A percentile compares a stretch with the other conserved stretches of the same genome.
phyloP scores from a whole-genome alignment of 1,140 invertebrate genomes.

The Drosophila nigromelanica region DNA sequence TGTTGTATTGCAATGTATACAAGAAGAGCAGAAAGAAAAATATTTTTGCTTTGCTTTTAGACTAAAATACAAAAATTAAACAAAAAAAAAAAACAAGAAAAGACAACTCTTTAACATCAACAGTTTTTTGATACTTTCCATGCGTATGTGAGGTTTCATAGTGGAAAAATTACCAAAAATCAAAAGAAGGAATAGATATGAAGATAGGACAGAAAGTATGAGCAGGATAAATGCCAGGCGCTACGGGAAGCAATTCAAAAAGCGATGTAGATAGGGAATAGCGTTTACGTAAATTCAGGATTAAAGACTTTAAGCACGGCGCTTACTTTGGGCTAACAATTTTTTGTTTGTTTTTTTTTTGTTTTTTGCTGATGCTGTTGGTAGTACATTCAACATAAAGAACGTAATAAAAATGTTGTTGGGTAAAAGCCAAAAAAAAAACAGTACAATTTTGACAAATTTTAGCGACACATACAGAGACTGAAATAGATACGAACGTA shows the following conservation, averaged over 20 bases:
- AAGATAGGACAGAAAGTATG: slow-evolving; percentile 16
- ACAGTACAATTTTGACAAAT: slow-evolving; percentile 63
- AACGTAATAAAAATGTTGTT: slow-evolving; percentile 40
- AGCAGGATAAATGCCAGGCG: slow-evolving; percentile 34
- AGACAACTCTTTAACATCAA: slow-evolving; percentile 77
- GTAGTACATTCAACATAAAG: slow-evolving; percentile 49
- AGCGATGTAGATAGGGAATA: slow-evolving; percentile 37
- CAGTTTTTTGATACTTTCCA: slow-evolving; percentile 79
- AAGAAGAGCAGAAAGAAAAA: slow-evolving; percentile 83
- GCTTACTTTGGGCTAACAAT: slow-evolving; percentile 57
- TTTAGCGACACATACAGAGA: slow-evolving; percentile 28
- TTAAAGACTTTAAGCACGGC: slow-evolving; percentile 56
- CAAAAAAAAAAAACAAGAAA: slow-evolving; percentile 68
- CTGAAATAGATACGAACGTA: slow-evolving; percentile 41
- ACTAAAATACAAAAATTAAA: slow-evolving; percentile 80
- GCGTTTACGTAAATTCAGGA: slow-evolving; percentile 32
- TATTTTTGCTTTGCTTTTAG: slow-evolving; percentile 81
- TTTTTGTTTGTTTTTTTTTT: slow-evolving; percentile 28
- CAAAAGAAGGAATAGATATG: slow-evolving; percentile 15
- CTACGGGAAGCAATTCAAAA: slow-evolving; percentile 54
- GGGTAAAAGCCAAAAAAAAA: slow-evolving; percentile 52
- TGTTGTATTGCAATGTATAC: slow-evolving; percentile 72
- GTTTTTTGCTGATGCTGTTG: slow-evolving; percentile 67
- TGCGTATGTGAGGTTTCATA: slow-evolving; percentile 68
- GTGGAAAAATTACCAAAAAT: slow-evolving; percentile 78